These are phyloP conservation scores for Sebastolobus alascanus DNA, from an alignment of 2,797 vertebrate species.

Conservation along the genomic window DNA sequence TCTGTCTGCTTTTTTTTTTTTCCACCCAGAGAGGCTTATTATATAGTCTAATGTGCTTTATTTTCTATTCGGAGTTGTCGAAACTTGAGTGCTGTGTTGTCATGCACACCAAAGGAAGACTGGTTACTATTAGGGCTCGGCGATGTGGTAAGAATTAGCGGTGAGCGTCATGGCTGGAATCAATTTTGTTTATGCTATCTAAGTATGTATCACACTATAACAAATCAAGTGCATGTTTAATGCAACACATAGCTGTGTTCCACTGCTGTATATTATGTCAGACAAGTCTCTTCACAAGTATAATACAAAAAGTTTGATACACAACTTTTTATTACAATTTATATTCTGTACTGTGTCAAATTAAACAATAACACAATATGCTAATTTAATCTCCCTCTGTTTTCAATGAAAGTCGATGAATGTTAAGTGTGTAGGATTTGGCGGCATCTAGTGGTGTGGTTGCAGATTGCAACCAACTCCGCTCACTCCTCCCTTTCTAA, in stretches of 20 bases:
- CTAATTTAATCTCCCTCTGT: neutral
- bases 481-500: too few species aligned
- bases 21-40: constrained; percentile 45
- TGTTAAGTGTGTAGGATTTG: too few species aligned
- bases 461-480: too few species aligned
- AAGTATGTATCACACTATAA: neutral
- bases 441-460: too few species aligned
- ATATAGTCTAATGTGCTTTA: constrained; percentile 53
- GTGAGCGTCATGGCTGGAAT: neutral
- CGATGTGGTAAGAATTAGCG: neutral
- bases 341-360: neutral
- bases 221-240: neutral
- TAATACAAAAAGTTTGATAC: neutral
- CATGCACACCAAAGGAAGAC: constrained; percentile 21
- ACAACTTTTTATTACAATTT: neutral
- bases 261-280: neutral
- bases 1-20: constrained; percentile 37
- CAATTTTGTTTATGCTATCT: neutral
- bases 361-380: neutral
- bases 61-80: constrained; percentile 42
- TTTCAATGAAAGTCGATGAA: neutral
- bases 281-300: neutral
- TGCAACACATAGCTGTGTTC: neutral
- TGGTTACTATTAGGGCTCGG: constrained; percentile 5
- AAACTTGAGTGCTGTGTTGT: constrained; percentile 34